These are phyloP conservation scores for Philantomba maxwellii DNA, from an alignment of 2,113 vertebrate species.

Conservation along the genomic window DNA sequence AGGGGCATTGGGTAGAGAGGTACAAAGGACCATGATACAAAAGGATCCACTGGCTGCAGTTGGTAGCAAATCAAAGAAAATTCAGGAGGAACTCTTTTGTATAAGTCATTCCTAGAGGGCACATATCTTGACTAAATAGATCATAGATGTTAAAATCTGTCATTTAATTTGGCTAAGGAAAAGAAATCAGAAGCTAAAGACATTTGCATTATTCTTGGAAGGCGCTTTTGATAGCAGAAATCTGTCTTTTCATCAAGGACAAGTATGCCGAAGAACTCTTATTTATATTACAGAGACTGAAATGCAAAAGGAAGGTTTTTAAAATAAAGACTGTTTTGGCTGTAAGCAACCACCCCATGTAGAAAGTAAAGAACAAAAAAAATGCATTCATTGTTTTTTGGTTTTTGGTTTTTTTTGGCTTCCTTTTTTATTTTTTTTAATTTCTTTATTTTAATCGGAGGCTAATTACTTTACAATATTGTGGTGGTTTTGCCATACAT, in stretches of 20 bases:
- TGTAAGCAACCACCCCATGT: not conserved
- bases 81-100: not conserved
- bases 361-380: conserved; percentile 17
- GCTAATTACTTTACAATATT: not conserved
- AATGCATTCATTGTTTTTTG: not conserved
- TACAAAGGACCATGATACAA: not conserved
- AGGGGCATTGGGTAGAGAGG: not conserved
- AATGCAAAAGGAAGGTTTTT: conserved; percentile 5
- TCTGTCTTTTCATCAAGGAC: conserved; percentile 37
- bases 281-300: not conserved
- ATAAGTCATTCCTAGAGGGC: conserved; percentile 12
- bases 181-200: conserved; percentile 24
- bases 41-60: conserved; percentile 8
- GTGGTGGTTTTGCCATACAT: not conserved
- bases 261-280: conserved; percentile 18
- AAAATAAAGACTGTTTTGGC: conserved; percentile 19
- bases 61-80: conserved; percentile 38
- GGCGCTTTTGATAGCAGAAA: conserved; percentile 7
- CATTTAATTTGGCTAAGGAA: conserved; percentile 51
- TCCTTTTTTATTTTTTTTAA: not conserved
- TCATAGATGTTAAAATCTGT: conserved; percentile 26
- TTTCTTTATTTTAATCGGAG: not conserved
- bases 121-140: conserved; percentile 17
- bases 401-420: not conserved
- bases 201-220: conserved; percentile 38